Percentiles rank a stretch among this genome's conserved stretches.
phyloP scores from a whole-genome alignment of 2,888 invertebrate species.

The Spisula subtruncata region DNA sequence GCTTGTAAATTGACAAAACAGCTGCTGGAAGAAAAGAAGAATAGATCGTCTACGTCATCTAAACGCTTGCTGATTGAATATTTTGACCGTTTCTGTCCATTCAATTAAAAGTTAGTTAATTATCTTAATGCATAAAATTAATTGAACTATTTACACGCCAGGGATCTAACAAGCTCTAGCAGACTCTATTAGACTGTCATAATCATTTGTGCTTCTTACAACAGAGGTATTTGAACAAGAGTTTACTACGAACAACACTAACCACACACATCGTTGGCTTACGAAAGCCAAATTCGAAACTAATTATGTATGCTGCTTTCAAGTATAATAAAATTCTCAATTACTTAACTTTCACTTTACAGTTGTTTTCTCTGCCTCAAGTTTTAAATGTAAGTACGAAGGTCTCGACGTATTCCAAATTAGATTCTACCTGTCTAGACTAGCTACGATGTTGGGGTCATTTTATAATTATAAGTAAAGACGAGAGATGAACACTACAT shows the following conservation, averaged over 20 bases:
- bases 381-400: not conserved
- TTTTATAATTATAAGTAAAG: no score
- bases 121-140: conserved; percentile 29
- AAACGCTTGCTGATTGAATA: conserved; percentile 52
- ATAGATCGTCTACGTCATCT: conserved; percentile 52
- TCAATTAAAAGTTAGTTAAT: conserved; percentile 49
- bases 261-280: conserved; percentile 5
- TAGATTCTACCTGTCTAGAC: not conserved
- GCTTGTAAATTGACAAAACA: conserved; percentile 56
- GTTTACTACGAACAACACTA: not conserved
- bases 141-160: conserved; percentile 6
- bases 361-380: not conserved
- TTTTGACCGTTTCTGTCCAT: conserved; percentile 45
- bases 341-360: conserved; percentile 7
- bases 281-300: not conserved
- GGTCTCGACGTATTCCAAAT: not conserved
- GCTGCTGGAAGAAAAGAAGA: conserved; percentile 54
- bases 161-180: not conserved
- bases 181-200: not conserved
- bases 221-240: not conserved
- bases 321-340: conserved; percentile 16
- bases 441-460: no score
- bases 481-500: no score
- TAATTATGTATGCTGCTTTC: conserved; percentile 11
- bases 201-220: not conserved